Evolutionary conservation across 2,113 vertebrate genomes (phyloP), one percentile per base, ranked within the genome.

Genomic region (Mungos mungo): DNA sequence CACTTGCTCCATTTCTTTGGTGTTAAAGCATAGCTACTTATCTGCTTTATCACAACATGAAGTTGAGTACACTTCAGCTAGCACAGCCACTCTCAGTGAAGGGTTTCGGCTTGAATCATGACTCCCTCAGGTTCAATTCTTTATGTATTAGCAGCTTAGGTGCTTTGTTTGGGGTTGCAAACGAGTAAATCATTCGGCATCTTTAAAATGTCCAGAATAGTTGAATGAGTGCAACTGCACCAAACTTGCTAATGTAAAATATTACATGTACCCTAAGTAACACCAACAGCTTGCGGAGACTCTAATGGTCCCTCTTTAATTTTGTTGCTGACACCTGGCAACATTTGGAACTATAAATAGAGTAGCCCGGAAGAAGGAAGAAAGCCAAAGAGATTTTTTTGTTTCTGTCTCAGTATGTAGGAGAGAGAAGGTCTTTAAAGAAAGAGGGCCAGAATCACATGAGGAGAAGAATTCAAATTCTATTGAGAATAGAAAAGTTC

Each of bases 291-390:
- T 97, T 95, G 63, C 82, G 83, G 88, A 97, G 96, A 97, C 89
- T 94, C 50, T 66, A 69, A 92, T 68, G 31, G 93, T 95, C 88
- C 76, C 77, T n/a, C 74, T 92, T 98, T 97, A 97, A 96, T 97
- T 95, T 97, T 87, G 82, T 86, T 88, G 52, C 93, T 96, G 95
- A 97, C 89, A 97, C 88, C 96, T 97, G 96, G 82, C 38, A 95
- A 97, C 83, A 84, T 95, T 97, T 93, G 74, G 69, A 47, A 77
- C 79, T 98, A 96, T 97, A 97, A 98, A 98, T 97, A 97, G 96
- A 87, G 14, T 57, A 74, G 21, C 29, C 19, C n/a, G 45, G 81
- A 92, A 19, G 35, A 35, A 57, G 25, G 52, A 83, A 87, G 88
- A 82, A 72, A 96, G 38, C 82, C 7, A 0, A 79, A 74, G 65